phyloP scores from a whole-genome alignment of 2,797 vertebrate species.

The Brachyalestes nurse region DNA sequence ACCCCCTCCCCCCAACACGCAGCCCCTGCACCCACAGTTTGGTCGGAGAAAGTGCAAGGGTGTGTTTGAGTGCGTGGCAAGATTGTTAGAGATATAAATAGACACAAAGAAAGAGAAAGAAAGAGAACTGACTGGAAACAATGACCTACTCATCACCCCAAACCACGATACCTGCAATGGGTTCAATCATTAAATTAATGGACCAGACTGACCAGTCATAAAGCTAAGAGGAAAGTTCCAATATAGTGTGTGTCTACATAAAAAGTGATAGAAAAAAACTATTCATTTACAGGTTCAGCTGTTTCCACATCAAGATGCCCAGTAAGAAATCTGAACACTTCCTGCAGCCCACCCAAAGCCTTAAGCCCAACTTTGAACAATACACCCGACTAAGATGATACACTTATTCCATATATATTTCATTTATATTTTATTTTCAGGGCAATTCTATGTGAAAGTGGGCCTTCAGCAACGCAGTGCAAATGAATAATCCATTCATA shows the following conservation, averaged over 20 bases:
- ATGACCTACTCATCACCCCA: neutral
- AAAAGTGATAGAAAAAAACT: neutral
- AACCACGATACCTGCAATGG: neutral
- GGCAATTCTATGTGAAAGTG: no score
- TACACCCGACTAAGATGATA: no score
- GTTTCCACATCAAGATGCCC: no score
- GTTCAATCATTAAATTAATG: neutral
- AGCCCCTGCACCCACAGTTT: slow-evolving; percentile 35
- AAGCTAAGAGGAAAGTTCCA: slow-evolving; percentile 14
- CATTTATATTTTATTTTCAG: no score
- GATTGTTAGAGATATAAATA: neutral
- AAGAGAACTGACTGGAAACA: slow-evolving; percentile 20
- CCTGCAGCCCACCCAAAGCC: no score
- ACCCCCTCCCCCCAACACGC: neutral
- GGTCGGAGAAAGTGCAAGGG: slow-evolving; percentile 30
- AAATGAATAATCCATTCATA: no score
- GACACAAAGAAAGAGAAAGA: neutral
- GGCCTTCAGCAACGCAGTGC: no score
- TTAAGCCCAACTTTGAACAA: no score
- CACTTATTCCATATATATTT: no score
- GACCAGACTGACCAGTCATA: neutral
- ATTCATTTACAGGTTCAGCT: no score
- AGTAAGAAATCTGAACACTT: no score
- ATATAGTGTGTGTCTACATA: neutral
- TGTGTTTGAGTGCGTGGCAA: neutral